Percentiles rank a stretch among this genome's conserved stretches.
These are phyloP conservation scores for Octodonta nipae DNA, from an alignment of 2,888 invertebrate species.

Conservation along the genomic window DNA sequence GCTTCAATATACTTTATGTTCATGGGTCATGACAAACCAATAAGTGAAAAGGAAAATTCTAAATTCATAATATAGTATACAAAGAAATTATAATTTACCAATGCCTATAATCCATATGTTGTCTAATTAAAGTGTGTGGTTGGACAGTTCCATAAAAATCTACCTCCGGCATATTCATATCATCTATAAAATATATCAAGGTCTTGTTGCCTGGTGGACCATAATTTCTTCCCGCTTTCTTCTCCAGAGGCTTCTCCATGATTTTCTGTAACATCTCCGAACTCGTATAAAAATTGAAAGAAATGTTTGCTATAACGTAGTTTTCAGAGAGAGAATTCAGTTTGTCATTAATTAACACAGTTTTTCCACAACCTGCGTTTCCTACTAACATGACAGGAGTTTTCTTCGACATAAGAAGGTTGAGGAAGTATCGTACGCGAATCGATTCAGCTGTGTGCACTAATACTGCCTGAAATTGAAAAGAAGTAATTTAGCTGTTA, in stretches of 20 bases:
- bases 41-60: no score
- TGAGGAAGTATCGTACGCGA: constrained; percentile 75
- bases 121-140: constrained; percentile 88
- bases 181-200: constrained; percentile 88
- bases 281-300: constrained; percentile 92
- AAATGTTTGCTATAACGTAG: constrained; percentile 79
- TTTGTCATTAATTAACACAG: constrained; percentile 64
- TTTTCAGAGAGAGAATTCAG: constrained; percentile 63
- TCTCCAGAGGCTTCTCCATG: constrained; percentile 86
- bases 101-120: constrained; percentile 89
- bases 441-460: constrained; percentile 92
- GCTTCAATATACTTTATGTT: no score
- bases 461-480: constrained; percentile 63
- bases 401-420: constrained; percentile 73
- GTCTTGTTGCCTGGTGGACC: constrained; percentile 92
- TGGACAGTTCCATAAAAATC: constrained; percentile 87
- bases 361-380: constrained; percentile 87
- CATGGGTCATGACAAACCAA: no score
- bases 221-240: constrained; percentile 87
- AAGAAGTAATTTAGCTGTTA: neutral
- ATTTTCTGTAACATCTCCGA: constrained; percentile 89
- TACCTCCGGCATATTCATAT: constrained; percentile 95
- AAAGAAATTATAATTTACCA: constrained; percentile 52
- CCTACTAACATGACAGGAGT: constrained; percentile 93
- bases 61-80: no score